Base-by-base conservation (phyloP, 2,888 invertebrate genomes). In the Leucophora obtusa region DNA sequence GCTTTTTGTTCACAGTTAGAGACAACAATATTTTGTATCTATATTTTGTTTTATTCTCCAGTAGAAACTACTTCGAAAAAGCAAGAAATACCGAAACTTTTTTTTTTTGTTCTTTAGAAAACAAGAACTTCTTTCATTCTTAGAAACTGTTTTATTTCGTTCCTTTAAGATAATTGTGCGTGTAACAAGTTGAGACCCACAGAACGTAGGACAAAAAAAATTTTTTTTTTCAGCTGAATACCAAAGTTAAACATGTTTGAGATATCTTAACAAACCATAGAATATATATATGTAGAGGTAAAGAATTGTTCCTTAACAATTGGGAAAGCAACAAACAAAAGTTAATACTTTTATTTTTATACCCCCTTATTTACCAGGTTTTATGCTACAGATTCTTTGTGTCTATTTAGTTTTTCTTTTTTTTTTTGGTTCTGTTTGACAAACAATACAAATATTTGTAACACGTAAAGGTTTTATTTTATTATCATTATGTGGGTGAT, bases 121-220 rank as follows among this genome's bases (percentile, higher is more conserved):
- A 47, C 6, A 47, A n/a, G 38, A 47, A 47, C 15, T 63, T 9
- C 7, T 28, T 50, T 14, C 28, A 10, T 4, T n/a, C 50, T 2
- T 54, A 54, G 18, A 47, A 11, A 18, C 9, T 18, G 17, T 51
- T 28, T 28, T 9, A 18, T 21, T 21, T 21, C 4, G 21, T 21
- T 65, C 53, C 6, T 38, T 5, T 59, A n/a, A 70, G 51, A 76
- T 65, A 73, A 66, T 73, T 73, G 70, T 70, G 81, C 81, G 81
- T 77, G 73, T 77, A 81, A 81, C 77, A 77, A 77, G 77, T 73
- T 66, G 54, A 50, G 59, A 43, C 68, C 9, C 17, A 47, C 28
- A 51, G n/a, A 54, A 54, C 2, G 54, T 38, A 28, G 9, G 2
- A 28, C 7, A 50, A 63, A 33, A n/a, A 1, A 60, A 35, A 4